Base-by-base conservation (phyloP, 2,797 vertebrate genomes). In the Ctenochaetus hawaiiensis region DNA sequence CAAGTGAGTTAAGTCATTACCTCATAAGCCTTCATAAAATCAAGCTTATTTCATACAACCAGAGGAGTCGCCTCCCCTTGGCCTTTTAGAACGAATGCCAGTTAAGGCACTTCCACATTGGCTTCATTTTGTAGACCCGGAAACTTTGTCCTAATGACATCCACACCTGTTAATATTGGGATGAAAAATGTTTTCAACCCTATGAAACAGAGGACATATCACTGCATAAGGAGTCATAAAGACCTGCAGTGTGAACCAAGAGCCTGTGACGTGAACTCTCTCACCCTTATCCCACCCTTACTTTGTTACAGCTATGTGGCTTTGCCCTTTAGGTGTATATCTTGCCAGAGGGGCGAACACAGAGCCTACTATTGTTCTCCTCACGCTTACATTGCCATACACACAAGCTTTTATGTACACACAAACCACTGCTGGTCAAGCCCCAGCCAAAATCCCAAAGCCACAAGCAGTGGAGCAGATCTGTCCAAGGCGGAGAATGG, bases 331-430 rank as follows among this genome's bases (percentile, higher is more conserved):
- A 84, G 62, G 72, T 86, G 63, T 64, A 62, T 76, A 26, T 86
- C 58, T 77, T 72, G 65, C 85, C 88, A 78, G 48, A 76, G 64
- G 83, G 72, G 45, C 81, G 17, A 48, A 79, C 14, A 91, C 83
- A 87, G 77, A 90, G 85, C 59, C 10, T 9, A 30, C 60, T 71
- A 81, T 91, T 90, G 85, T 91, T 87, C 76, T 58, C 23, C 57
- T 41, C 26, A 1, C 62, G 67, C 61, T 79, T 44, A 34, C 8
- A 6, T 37, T 22, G n/a, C 66, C 62, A 61, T 22, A 6, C 34
- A 44, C 37, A 34, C 60, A 72, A 9, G 20, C n/a, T 49, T 17
- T 57, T 18, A 51, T 49, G 75, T 20, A 72, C 43, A 67, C 62
- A 59, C 56, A 73, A 51, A 65, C 45, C 5, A n/a, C 37, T 18